Evolutionary conservation across 1,140 invertebrate genomes (phyloP).

Genomic region (Drosophila ananassae): DNA sequence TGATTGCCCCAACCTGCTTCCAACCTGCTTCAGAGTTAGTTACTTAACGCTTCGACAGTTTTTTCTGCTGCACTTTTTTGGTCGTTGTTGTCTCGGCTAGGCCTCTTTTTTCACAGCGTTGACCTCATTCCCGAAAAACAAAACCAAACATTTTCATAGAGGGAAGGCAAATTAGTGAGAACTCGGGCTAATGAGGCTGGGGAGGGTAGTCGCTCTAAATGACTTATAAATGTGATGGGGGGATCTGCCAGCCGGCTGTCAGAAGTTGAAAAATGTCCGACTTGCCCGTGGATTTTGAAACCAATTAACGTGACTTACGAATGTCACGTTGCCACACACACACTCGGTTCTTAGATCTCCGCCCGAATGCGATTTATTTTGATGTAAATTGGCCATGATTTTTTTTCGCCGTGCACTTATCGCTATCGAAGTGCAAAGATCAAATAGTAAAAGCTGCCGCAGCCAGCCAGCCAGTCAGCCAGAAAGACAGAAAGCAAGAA

Average conservation of each 20-base stretch:
- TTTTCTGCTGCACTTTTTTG: constrained; percentile 29
- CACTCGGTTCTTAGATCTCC: not conserved
- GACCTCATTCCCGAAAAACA: constrained; percentile 58
- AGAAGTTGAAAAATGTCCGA: constrained; percentile 22
- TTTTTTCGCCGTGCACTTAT: constrained; percentile 22
- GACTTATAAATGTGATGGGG: constrained; percentile 52
- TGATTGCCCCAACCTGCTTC: constrained; percentile 54
- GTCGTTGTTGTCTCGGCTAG: constrained; percentile 20
- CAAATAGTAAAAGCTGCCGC: constrained; percentile 71
- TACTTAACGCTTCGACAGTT: constrained; percentile 77
- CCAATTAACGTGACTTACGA: constrained; percentile 69
- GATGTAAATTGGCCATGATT: constrained; percentile 5
- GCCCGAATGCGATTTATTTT: not conserved
- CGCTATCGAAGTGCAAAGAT: constrained; percentile 78
- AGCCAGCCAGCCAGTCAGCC: constrained; percentile 14
- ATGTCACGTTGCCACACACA: constrained; percentile 48
- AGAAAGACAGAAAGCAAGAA: not conserved
- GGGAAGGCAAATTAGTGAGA: constrained; percentile 56
- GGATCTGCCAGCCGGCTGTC: constrained; percentile 25
- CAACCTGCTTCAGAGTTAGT: constrained; percentile 33
- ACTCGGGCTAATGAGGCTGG: constrained; percentile 63
- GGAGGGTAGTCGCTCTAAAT: constrained; percentile 23
- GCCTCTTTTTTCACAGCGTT: constrained; percentile 44
- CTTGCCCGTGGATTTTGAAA: constrained; percentile 46
- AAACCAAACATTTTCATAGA: constrained; percentile 13